Conservation (phyloP, 2,113 vertebrate species). For the human (Homo sapiens) region DNA sequence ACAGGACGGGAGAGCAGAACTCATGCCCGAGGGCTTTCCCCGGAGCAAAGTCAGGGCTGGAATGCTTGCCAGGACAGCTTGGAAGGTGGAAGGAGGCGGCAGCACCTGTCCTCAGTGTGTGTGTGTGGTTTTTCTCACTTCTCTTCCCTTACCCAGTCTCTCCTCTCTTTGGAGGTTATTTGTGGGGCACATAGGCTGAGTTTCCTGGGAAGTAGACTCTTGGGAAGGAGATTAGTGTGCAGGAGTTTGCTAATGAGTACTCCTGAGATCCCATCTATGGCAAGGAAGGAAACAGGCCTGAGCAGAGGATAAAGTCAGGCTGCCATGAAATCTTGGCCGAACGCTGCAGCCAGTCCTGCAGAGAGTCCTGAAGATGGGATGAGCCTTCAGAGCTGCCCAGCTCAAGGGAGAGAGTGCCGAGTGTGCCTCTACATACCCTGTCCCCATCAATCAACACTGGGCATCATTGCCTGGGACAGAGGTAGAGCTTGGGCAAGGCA, state of each 20-base stretch:
- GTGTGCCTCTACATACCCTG: neutral
- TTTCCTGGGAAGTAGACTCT: neutral
- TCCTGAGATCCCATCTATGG: too few species aligned
- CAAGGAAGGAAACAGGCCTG: neutral
- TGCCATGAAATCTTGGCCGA: accelerated
- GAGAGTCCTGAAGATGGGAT: neutral
- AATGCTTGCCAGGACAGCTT: accelerated
- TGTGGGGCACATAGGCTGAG: neutral
- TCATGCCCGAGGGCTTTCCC: accelerated
- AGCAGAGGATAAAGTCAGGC: too few species aligned
- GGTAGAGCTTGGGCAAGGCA: too few species aligned
- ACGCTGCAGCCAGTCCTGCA: too few species aligned
- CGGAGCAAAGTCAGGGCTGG: neutral
- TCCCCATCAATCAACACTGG: neutral
- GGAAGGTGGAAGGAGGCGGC: accelerated
- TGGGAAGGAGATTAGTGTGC: neutral
- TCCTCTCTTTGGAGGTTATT: neutral
- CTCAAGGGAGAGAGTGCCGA: accelerated
- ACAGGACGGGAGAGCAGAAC: accelerated
- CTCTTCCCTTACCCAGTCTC: neutral
- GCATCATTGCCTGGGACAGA: too few species aligned
- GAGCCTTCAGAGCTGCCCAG: neutral
- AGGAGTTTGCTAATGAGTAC: neutral
- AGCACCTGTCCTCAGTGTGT: accelerated
- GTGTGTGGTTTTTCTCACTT: too few species aligned